Evolutionary conservation across 2,888 invertebrate species (phyloP).

Genomic region (Mylabris sibirica): DNA sequence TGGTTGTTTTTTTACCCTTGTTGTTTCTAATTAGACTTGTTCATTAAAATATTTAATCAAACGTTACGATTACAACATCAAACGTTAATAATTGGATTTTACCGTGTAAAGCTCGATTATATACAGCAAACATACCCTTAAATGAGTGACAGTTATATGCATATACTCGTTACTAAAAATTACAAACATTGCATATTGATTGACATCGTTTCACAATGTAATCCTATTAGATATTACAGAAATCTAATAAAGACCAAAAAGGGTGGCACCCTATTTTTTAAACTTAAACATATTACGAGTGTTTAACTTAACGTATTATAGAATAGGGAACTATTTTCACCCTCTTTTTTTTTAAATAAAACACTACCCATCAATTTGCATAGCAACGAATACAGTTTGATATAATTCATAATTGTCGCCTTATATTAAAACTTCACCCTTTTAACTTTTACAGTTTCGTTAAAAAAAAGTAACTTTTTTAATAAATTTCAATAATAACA

Average conservation of each 20-base stretch:
- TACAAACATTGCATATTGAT: constrained; percentile 54
- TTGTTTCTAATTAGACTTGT: too few species aligned
- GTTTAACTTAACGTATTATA: constrained; percentile 27
- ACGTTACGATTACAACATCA: constrained; percentile 15
- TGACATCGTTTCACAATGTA: constrained; percentile 52
- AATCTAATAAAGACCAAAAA: constrained; percentile 46
- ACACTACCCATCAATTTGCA: constrained; percentile 23
- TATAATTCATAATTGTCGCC: constrained; percentile 12
- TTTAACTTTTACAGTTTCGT: constrained; percentile 28
- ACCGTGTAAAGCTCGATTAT: neutral
- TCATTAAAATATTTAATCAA: constrained; percentile 14
- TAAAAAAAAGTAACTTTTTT: constrained; percentile 44
- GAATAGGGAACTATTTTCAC: neutral
- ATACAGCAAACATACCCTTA: neutral
- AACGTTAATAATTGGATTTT: constrained; percentile 18
- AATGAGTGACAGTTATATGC: constrained; percentile 19
- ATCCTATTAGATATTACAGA: constrained; percentile 51
- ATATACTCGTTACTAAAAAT: constrained; percentile 49
- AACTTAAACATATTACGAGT: constrained; percentile 40
- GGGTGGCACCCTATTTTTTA: constrained; percentile 41
- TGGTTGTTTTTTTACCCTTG: neutral
- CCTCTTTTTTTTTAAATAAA: constrained; percentile 12
- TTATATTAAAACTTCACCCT: constrained; percentile 16
- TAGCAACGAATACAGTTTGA: constrained; percentile 5
- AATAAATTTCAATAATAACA: constrained; percentile 46